Evolutionary conservation across 2,888 invertebrate species (phyloP).

Genomic region (Arrhopalites spinosus): DNA sequence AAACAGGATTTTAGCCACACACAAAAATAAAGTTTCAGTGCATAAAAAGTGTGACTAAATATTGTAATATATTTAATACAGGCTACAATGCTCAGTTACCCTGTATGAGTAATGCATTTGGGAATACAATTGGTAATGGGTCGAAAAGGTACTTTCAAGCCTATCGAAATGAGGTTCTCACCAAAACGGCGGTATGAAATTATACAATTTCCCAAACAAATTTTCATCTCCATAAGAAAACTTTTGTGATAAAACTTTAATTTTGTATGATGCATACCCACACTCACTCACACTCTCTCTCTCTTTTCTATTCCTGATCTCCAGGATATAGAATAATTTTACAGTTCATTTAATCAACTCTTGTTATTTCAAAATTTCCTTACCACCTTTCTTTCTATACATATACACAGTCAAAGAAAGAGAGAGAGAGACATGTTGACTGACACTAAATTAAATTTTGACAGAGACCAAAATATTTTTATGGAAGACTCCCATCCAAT

Average conservation of each 20-base stretch:
- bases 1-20: not conserved
- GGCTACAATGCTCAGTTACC: conserved; percentile 37
- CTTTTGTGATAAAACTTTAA: not conserved
- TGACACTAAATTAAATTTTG: not conserved
- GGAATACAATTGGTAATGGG: conserved; percentile 47
- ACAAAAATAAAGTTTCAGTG: not conserved
- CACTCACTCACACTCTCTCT: not conserved
- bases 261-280: too few relatives aligned
- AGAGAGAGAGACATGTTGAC: not conserved
- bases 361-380: not conserved
- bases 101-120: conserved; percentile 36
- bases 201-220: not conserved
- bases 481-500: conserved; percentile 50
- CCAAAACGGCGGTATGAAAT: conserved; percentile 43
- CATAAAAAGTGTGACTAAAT: not conserved
- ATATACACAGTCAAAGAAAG: not conserved
- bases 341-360: not conserved
- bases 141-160: conserved; percentile 49
- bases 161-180: conserved; percentile 49
- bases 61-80: not conserved
- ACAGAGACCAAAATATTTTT: conserved; percentile 51
- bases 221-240: not conserved
- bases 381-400: not conserved
- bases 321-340: too few relatives aligned
- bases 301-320: not conserved